phyloP scores from a whole-genome alignment of 2,797 vertebrate species.

The Eurystomus glaucurus region DNA sequence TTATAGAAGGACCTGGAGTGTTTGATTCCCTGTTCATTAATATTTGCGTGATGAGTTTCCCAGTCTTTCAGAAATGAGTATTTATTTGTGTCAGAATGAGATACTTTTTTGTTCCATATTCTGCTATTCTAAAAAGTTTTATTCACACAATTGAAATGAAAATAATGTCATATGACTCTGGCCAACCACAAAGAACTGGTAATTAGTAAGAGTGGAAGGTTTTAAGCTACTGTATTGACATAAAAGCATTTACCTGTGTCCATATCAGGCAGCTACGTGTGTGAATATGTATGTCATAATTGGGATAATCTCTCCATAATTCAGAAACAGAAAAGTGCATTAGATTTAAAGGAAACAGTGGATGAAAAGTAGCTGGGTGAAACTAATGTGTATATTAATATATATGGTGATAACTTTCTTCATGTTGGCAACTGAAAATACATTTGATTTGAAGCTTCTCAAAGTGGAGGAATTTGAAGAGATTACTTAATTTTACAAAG shows the following conservation, averaged over 20 bases:
- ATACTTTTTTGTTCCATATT: neutral
- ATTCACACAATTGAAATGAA: neutral
- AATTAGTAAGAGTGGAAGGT: neutral
- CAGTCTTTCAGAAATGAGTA: neutral
- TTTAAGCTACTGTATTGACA: neutral
- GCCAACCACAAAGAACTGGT: neutral
- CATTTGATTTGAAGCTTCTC: neutral
- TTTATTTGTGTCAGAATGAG: neutral
- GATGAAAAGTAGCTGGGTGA: neutral
- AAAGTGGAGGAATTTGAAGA: constrained; percentile 34
- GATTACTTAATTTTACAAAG: neutral
- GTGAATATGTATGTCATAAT: neutral
- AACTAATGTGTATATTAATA: neutral
- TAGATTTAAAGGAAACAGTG: neutral
- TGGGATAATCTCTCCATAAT: neutral
- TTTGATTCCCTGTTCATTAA: neutral
- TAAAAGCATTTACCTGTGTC: neutral
- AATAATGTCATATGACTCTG: neutral
- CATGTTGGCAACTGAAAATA: neutral
- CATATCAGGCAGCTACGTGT: neutral
- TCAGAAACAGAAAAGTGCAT: neutral
- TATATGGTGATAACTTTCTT: neutral
- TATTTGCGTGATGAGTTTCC: neutral
- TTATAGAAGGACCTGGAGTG: neutral
- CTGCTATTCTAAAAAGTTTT: neutral